Conservation (phyloP, 2,113 vertebrate genomes). For the Suncus etruscus region DNA sequence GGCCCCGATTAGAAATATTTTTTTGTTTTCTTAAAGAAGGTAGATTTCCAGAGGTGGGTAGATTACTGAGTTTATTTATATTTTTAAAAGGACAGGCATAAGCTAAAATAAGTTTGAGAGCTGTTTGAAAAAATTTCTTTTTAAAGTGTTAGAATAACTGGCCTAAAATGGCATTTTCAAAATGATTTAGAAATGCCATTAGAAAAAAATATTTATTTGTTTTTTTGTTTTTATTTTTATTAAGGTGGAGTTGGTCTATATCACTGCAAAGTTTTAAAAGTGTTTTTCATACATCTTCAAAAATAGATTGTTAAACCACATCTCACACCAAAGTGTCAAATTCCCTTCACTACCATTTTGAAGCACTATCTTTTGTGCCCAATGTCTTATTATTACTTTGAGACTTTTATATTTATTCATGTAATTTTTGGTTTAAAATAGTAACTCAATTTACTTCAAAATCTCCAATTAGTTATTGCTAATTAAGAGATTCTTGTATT, state of each 20-base stretch:
- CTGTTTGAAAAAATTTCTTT: neutral
- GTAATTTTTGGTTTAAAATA: slow-evolving; percentile 28
- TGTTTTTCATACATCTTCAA: no score
- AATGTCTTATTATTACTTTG: neutral
- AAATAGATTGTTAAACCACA: no score
- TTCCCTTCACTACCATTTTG: no score
- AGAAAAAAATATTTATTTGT: neutral
- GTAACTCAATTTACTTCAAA: neutral
- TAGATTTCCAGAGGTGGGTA: no score
- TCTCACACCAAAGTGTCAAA: no score
- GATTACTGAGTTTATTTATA: neutral
- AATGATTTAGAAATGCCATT: no score
- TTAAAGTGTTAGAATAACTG: neutral
- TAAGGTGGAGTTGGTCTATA: no score
- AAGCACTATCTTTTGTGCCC: no score
- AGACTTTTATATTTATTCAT: slow-evolving; percentile 18
- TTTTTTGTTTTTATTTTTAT: no score
- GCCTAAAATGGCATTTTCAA: neutral
- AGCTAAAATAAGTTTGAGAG: no score
- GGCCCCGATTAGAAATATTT: no score
- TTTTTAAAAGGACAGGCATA: neutral
- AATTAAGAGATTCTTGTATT: neutral
- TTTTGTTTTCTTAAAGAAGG: neutral
- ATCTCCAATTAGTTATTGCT: neutral
- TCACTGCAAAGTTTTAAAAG: no score